phyloP scores from a whole-genome alignment of 2,797 vertebrate genomes.

The Tokudaia muenninki region DNA sequence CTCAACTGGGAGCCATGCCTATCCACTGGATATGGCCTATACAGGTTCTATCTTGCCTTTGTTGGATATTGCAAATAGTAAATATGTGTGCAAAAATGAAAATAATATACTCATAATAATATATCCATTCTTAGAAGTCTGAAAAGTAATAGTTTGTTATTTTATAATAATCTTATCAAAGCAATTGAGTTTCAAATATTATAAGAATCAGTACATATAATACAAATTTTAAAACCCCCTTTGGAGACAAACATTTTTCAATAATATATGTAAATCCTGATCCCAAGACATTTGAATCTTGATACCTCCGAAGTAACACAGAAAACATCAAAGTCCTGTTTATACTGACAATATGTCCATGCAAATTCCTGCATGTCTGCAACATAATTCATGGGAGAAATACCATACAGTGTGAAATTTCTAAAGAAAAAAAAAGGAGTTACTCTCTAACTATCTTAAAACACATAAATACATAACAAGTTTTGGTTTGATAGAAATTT shows the following conservation, averaged over 20 bases:
- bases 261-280: background rate
- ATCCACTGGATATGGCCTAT: background rate
- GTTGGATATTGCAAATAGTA: background rate
- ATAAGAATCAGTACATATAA: background rate
- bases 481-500: background rate
- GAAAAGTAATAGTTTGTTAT: background rate
- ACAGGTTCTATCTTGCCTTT: background rate
- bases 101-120: background rate
- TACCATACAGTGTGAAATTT: background rate
- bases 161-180: background rate
- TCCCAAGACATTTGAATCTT: conserved; percentile 31
- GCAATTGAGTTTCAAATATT: background rate
- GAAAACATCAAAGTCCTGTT: background rate
- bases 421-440: background rate
- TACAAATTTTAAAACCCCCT: background rate
- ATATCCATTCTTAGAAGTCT: background rate
- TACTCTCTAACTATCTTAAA: background rate
- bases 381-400: background rate
- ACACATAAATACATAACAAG: background rate
- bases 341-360: background rate
- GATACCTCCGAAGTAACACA: background rate
- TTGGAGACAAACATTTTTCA: conserved; percentile 36
- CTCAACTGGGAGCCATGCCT: background rate
- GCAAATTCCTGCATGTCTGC: background rate
- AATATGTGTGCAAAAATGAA: background rate